Percentiles rank a stretch among this genome's conserved stretches.
These are phyloP conservation scores for Enteromius argenteus DNA, from an alignment of 2,797 vertebrate genomes.

Conservation along the genomic window DNA sequence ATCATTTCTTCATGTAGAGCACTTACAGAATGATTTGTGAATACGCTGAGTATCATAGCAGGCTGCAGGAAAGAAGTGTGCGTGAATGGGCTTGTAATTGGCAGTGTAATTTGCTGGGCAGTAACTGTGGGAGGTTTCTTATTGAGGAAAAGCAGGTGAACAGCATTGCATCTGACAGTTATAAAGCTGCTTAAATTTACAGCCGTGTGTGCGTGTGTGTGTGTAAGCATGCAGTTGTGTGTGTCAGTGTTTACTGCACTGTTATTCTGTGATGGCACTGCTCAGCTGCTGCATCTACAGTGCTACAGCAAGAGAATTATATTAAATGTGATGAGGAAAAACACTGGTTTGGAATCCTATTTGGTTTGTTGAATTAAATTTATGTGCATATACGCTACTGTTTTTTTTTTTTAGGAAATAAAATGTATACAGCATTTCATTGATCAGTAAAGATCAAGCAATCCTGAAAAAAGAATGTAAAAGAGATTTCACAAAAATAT, in stretches of 20 bases:
- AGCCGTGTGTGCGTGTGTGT: not conserved
- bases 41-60: conserved; percentile 60
- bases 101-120: conserved; percentile 80
- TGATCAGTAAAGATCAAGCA: not conserved
- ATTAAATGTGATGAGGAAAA: conserved; percentile 1
- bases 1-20: not conserved
- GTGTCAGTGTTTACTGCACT: conserved; percentile 15
- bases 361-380: not conserved
- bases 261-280: not conserved
- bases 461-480: not conserved
- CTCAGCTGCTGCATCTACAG: conserved; percentile 7
- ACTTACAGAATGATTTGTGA: conserved; percentile 53
- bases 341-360: not conserved
- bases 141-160: conserved; percentile 79
- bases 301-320: not conserved
- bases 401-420: not conserved
- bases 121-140: conserved; percentile 71
- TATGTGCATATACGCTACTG: not conserved
- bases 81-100: conserved; percentile 70
- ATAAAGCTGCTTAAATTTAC: conserved; percentile 79
- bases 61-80: conserved; percentile 49
- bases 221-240: conserved; percentile 8
- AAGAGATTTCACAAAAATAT: not conserved
- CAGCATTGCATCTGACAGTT: conserved; percentile 74
- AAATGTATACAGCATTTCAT: not conserved